phyloP scores from a whole-genome alignment of 64 coral and sea anemone genomes.

The Exaiptasia diaphana region DNA sequence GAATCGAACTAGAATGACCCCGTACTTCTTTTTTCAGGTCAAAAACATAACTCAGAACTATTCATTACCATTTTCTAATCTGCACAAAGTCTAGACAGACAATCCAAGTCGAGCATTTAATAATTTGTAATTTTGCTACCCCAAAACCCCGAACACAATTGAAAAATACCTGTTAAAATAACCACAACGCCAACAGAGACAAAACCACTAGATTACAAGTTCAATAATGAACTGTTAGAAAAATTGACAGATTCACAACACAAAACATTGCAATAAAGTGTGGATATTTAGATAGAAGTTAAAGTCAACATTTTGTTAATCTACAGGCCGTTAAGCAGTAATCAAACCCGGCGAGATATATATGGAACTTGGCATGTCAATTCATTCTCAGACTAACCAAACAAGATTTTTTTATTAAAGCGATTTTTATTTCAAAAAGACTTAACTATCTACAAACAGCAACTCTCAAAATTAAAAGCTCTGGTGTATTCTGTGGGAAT shows the following conservation, averaged over 20 bases:
- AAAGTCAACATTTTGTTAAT: constrained; percentile 44
- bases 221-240: background rate
- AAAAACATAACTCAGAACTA: background rate
- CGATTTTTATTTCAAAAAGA: constrained; percentile 78
- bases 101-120: background rate
- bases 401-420: background rate
- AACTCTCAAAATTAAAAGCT: constrained; percentile 22
- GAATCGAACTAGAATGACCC: background rate
- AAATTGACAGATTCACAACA: background rate
- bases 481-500: constrained; percentile 10
- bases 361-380: background rate
- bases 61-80: background rate
- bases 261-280: background rate
- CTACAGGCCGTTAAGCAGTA: constrained; percentile 30
- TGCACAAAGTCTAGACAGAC: background rate
- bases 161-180: too few species aligned
- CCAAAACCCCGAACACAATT: background rate
- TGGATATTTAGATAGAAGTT: constrained; percentile 2
- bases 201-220: background rate
- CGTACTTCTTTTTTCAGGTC: background rate
- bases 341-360: constrained; percentile 32
- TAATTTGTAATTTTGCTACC: background rate
- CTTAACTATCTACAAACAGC: constrained; percentile 45
- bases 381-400: background rate
- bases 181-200: too few species aligned